A percentile compares a stretch with the other conserved stretches of the same genome.
Conservation (phyloP, 2,113 vertebrate species). For the Herpetotheres cachinnans region DNA sequence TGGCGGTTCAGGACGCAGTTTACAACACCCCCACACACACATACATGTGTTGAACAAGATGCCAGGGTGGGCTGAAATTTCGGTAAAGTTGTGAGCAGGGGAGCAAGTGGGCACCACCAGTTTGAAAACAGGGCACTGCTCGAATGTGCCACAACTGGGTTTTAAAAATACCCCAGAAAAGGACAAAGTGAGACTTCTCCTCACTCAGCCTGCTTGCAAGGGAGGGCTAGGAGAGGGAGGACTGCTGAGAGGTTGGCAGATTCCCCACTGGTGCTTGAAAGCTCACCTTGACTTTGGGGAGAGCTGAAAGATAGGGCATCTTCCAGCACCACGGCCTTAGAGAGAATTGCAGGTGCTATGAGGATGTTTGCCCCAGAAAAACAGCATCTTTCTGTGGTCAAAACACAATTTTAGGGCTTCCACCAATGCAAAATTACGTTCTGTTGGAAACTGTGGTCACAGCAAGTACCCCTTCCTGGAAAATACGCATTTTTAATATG, state of each 20-base stretch:
- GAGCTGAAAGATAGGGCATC: not conserved
- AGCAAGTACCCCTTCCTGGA: not conserved
- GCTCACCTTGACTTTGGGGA: not conserved
- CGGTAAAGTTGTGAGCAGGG: not conserved
- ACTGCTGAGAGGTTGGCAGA: not conserved
- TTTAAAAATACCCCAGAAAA: not conserved
- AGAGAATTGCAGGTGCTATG: rapidly evolving
- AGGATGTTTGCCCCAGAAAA: not conserved
- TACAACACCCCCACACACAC: slow-evolving; percentile 15
- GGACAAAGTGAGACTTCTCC: not conserved
- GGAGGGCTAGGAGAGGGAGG: not conserved
- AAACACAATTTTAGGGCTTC: not conserved
- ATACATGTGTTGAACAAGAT: not conserved
- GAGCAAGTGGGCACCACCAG: not conserved
- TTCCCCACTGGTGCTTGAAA: rapidly evolving
- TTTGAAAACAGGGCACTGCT: not conserved
- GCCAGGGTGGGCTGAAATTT: slow-evolving; percentile 45
- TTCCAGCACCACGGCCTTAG: not conserved
- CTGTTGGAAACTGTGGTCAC: not conserved
- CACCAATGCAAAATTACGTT: not conserved
- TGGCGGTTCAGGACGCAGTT: slow-evolving; percentile 37
- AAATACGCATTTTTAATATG: rapidly evolving
- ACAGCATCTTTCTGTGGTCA: not conserved
- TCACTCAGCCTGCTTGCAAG: not conserved
- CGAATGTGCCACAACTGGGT: not conserved